Base-by-base conservation (phyloP, 2,888 invertebrate genomes). In the Dolichopus griseipennis region DNA sequence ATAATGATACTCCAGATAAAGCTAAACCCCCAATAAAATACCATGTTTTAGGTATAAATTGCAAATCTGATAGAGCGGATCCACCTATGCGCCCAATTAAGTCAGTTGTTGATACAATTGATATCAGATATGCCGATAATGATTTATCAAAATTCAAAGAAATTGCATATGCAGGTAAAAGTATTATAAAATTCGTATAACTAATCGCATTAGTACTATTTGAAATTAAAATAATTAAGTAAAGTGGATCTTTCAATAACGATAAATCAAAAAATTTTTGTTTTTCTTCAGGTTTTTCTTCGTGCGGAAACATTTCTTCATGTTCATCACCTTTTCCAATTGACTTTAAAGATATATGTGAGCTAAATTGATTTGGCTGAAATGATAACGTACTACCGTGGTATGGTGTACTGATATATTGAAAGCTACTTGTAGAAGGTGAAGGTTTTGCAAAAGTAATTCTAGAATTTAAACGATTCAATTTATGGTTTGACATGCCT, bases 161-260 rank as follows among this genome's bases (percentile, higher is more conserved):
- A 8, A 86, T 79, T 0, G 92, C 93, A 76, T 92, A 93, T 0
- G 89, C 86, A 7, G 93, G 93, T 22, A 93, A 84, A 21, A 93
- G 77, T 66, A 93, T 92, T 1, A 92, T 88, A 73, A 93, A 92
- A 76, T 93, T 93, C 0, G 93, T 93, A 74, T 92, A 93, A 70
- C 92, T 91, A 66, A 93, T 91, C 0, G 93, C 93, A 71, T 90
- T 91, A 0, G 93, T 92, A 64, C 91, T 92, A 75, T 92, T 93
- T 0, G 92, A 93, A 75, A 93, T 88, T 22, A 93, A 78, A 69
- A 93, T 92, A 0, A 93, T 88, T 68, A 93, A 82, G 75, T 92
- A 93, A 66, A 92, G 85, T 0, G 92, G 92, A 76, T 93, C 92
- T 77, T 85, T 88, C 0, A 93, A 78, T 0, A 93, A 79, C 27